Evolutionary conservation across 2,888 invertebrate species (phyloP).

Genomic region (Onthophagus sagittarius): DNA sequence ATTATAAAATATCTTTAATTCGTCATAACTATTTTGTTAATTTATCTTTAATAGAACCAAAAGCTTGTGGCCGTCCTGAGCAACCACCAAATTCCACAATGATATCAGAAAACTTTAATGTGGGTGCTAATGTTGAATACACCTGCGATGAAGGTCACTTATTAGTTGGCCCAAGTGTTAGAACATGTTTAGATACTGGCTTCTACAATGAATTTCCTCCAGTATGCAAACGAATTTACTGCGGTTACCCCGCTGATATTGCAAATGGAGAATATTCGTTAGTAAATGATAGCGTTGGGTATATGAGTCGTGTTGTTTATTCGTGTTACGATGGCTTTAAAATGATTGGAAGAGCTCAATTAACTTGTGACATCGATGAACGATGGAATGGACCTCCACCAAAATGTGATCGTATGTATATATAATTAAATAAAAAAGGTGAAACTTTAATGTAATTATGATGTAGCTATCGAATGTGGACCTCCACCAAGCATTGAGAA

Average conservation of each 20-base stretch:
- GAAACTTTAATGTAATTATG: neutral
- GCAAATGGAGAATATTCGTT: slow-evolving; percentile 75
- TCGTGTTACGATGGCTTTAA: slow-evolving; percentile 78
- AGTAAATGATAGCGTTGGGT: slow-evolving; percentile 82
- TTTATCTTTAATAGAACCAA: slow-evolving; percentile 62
- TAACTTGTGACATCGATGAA: slow-evolving; percentile 88
- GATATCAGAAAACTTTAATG: slow-evolving; percentile 70
- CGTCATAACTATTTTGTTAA: neutral
- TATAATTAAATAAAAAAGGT: neutral
- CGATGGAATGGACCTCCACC: slow-evolving; percentile 93
- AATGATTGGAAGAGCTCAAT: slow-evolving; percentile 76
- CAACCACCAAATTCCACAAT: slow-evolving; percentile 92
- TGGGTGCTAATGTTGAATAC: slow-evolving; percentile 81
- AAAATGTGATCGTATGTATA: slow-evolving; percentile 70
- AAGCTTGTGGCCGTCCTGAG: slow-evolving; percentile 87
- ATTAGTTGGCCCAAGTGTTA: slow-evolving; percentile 76
- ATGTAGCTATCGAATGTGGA: slow-evolving; percentile 68
- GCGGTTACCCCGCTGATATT: slow-evolving; percentile 85
- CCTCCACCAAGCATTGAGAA: slow-evolving; percentile 63
- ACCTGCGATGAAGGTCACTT: slow-evolving; percentile 82
- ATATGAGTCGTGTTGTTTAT: slow-evolving; percentile 82
- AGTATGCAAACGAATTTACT: slow-evolving; percentile 87
- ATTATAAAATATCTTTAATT: too few relatives aligned
- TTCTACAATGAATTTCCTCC: slow-evolving; percentile 93
- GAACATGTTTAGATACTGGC: slow-evolving; percentile 85